These are phyloP conservation scores for Trachurus trachurus DNA, from an alignment of 2,797 vertebrate species.

Conservation along the genomic window DNA sequence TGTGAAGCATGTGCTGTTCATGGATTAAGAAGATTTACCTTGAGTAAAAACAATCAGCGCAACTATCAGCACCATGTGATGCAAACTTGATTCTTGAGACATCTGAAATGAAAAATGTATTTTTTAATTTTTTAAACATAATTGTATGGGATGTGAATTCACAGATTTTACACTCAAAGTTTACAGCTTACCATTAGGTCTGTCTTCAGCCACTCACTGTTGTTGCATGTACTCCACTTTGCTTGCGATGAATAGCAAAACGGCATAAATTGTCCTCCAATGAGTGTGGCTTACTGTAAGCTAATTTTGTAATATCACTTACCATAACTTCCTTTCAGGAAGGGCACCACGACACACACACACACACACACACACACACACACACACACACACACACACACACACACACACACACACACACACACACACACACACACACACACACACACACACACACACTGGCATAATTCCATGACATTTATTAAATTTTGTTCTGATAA, in stretches of 20 bases:
- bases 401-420: neutral
- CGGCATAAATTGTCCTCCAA: neutral
- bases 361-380: neutral
- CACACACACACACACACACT: neutral
- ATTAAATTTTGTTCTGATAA: constrained; percentile 14
- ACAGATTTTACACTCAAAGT: constrained; percentile 1
- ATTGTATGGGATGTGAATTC: neutral
- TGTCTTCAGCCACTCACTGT: constrained; percentile 1
- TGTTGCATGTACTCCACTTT: neutral
- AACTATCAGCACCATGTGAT: constrained; percentile 34
- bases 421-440: neutral
- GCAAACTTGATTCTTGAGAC: constrained; percentile 22
- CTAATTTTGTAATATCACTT: constrained; percentile 59
- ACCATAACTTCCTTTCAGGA: constrained; percentile 53
- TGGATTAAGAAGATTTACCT: constrained; percentile 51
- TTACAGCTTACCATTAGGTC: constrained; percentile 59
- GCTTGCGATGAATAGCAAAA: neutral
- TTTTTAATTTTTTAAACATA: neutral
- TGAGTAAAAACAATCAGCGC: constrained; percentile 42
- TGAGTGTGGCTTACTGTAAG: too few relatives aligned
- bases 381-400: neutral
- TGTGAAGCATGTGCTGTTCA: neutral
- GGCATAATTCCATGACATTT: neutral
- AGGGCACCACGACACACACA: constrained; percentile 7
- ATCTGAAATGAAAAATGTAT: constrained; percentile 55